phyloP scores from a whole-genome alignment of 2,888 invertebrate species.

The Habrosyne pyritoides region DNA sequence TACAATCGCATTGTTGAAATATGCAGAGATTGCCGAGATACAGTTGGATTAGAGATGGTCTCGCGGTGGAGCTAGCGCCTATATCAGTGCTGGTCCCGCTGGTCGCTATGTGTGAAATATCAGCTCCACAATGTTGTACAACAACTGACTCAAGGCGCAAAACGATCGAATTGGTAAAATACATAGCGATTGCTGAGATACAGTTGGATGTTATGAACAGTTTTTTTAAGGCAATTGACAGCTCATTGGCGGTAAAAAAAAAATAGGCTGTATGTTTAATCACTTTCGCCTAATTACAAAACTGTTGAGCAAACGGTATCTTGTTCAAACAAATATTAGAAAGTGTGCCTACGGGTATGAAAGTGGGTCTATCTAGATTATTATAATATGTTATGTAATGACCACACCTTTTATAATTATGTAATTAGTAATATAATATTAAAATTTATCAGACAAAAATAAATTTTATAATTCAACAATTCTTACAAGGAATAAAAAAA shows the following conservation, averaged over 20 bases:
- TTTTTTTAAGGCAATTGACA: background rate
- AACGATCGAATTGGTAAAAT: background rate
- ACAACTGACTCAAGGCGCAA: background rate
- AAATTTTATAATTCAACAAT: too few relatives aligned
- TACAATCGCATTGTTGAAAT: too few relatives aligned
- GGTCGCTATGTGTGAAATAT: too few relatives aligned
- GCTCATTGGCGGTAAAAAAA: background rate
- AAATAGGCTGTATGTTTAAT: constrained; percentile 1
- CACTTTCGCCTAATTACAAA: background rate
- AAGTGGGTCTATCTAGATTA: background rate
- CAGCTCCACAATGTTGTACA: background rate
- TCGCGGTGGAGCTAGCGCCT: too few relatives aligned
- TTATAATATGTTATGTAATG: background rate
- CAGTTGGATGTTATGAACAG: background rate
- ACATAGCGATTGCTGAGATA: background rate
- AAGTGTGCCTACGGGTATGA: background rate
- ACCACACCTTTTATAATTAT: too few relatives aligned
- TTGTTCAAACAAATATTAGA: constrained; percentile 1
- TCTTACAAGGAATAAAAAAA: too few relatives aligned
- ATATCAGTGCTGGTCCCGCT: too few relatives aligned
- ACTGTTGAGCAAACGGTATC: background rate
- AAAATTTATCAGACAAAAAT: too few relatives aligned
- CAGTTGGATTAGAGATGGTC: background rate
- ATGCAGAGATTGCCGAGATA: too few relatives aligned
- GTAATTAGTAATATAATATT: too few relatives aligned